These are phyloP conservation scores for Ophonus ardosiacus DNA, from an alignment of 2,888 invertebrate genomes.

Conservation along the genomic window DNA sequence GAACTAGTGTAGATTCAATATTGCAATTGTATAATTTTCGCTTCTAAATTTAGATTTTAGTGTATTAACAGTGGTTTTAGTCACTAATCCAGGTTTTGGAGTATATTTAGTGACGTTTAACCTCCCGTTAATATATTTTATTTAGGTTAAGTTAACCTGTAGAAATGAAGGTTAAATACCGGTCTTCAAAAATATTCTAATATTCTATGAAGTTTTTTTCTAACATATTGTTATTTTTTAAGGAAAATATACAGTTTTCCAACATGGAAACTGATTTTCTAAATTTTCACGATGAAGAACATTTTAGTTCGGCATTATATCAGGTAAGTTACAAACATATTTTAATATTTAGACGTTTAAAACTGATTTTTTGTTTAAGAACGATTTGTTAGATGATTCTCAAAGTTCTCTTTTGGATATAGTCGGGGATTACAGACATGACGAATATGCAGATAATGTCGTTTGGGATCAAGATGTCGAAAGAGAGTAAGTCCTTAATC, in stretches of 20 bases:
- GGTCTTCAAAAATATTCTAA: too few species aligned
- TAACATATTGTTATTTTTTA: too few species aligned
- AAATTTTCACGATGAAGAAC: constrained; percentile 77
- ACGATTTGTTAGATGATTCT: constrained; percentile 70
- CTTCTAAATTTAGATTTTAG: constrained; percentile 50
- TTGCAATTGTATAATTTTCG: constrained; percentile 11
- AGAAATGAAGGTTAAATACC: too few species aligned
- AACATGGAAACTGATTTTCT: constrained; percentile 77
- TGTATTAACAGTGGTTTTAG: too few species aligned
- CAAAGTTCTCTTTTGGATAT: constrained; percentile 68
- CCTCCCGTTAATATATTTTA: too few species aligned
- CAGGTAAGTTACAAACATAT: constrained; percentile 33
- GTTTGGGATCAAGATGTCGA: constrained; percentile 71
- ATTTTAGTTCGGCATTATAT: constrained; percentile 72
- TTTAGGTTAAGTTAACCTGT: too few species aligned
- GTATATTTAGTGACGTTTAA: too few species aligned
- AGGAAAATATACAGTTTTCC: not conserved
- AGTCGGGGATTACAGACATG: constrained; percentile 46
- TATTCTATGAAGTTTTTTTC: too few species aligned
- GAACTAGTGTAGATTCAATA: not conserved
- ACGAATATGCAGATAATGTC: constrained; percentile 32
- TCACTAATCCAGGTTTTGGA: too few species aligned
- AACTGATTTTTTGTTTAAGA: constrained; percentile 64
- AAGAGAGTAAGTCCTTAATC: constrained; percentile 72
- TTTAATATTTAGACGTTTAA: not conserved